Base-by-base conservation (phyloP, 2,797 vertebrate species). In the Ptychobarbus kaznakovi region DNA sequence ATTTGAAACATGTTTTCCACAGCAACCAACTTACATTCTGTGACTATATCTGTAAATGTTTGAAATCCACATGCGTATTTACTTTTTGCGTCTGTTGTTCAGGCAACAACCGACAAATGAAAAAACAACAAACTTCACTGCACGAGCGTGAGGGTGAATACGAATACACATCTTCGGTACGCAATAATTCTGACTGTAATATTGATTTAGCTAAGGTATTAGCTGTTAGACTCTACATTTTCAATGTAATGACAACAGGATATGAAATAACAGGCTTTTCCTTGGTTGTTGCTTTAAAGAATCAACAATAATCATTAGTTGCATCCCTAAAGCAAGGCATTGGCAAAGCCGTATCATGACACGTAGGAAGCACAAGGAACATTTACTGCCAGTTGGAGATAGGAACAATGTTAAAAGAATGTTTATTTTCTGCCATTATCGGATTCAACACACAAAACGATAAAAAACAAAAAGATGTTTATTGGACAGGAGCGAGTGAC, bases 341-440 rank as follows among this genome's bases (percentile, higher is more conserved):
- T 16, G 32, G 56, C 15, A 65, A 65, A 46, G n/a, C 25, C 20
- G 87, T 89, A 84, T 86, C 84, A 79, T 81, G 83, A 86, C 91
- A 87, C 85, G 84, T 88, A 89, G 69, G 80, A 86, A 85, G 80
- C 87, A 42, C 58, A 82, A 84, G 85, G 83, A 89, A 89, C 25
- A 61, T 61, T 66, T 32, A 18, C 56, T 61, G 3, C 82, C 83
- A 86, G 87, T 91, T 77, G 25, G 32, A 70, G 78, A 69, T 73
- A 89, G 70, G 86, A 88, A 83, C 73, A 86, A 77, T 83, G 83
- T 88, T 68, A 51, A 76, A 72, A 70, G 49, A 89, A 87, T 25
- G n/a, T 90, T 92, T 90, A 92, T 84, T 89, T 91, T 56, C 86
- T 51, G 69, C 5, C 0, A 18, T 40, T 89, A 90, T 93, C 86